Evolutionary conservation across 2,888 invertebrate species (phyloP), one percentile per base, ranked within the genome.

Genomic region (Limnephilus auricula): DNA sequence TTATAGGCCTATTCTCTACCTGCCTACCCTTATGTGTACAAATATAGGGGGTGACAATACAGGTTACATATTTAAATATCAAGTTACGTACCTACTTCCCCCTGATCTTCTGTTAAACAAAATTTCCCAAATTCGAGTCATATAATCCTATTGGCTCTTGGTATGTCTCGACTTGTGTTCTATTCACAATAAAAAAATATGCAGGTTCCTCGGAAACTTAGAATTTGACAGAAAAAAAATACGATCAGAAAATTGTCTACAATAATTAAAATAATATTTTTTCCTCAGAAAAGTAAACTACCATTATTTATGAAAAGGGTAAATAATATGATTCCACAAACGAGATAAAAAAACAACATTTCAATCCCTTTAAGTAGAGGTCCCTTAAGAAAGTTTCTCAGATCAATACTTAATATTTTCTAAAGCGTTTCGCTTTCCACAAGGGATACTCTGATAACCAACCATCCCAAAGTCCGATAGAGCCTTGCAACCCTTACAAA

Each of bases 381-480:
- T 65, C 84, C 92, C 88, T 82, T 89, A 92, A 91, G 91, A 92
- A 92, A 90, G 83, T 92, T 92, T 91, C 90, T 89, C 88, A 90
- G 92, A 92, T 92, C 92, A 92, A 92, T 92, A 92, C 92, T 91
- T 92, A 92, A 92, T 92, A 92, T 92, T 92, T 92, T 91, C 91
- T 88, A 91, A 92, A 92, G 92, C 91, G 91, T 90, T 25, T 82
- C 65, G 65, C 25, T 65, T 65, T 25, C 65, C 65, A 65, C 9
- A 25, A 65, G 82, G 34, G 32, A 32, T 82, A 82, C 25, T 34
- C 34, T 32, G 82, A 82, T 34, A 82, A 25, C 82, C 34, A 82
- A 34, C 34, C 82, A 34, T 32, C 82, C 25, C 34, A 5, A 37
- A 18, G 82, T 82, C 82, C 82, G 34, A 25, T 82, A n/a, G 82